These are phyloP conservation scores for Chelonoidis abingdonii DNA, from an alignment of 2,113 vertebrate species.

Conservation along the genomic window DNA sequence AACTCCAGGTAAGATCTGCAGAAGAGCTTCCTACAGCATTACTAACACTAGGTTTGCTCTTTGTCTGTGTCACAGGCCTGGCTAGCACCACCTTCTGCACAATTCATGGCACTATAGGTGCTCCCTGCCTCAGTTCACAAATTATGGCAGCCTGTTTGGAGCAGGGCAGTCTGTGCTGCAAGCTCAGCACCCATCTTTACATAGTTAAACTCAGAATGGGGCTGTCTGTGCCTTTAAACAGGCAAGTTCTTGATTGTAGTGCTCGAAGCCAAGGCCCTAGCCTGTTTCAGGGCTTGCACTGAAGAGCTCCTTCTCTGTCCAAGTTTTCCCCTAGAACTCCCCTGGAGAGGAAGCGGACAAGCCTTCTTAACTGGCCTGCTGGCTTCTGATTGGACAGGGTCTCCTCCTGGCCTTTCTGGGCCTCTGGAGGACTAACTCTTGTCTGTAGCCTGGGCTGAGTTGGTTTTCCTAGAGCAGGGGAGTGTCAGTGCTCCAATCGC, in stretches of 20 bases:
- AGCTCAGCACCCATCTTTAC: background rate
- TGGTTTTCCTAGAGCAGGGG: background rate
- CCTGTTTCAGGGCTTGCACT: background rate
- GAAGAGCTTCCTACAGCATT: background rate
- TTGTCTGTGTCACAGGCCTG: background rate
- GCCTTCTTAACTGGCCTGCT: background rate
- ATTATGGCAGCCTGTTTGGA: background rate
- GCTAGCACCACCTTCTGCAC: background rate
- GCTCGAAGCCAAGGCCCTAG: background rate
- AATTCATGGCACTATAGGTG: too few species aligned
- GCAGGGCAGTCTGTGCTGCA: background rate
- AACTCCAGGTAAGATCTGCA: slow-evolving; percentile 82
- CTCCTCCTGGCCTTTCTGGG: background rate
- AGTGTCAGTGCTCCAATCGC: background rate
- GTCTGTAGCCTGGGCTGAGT: background rate
- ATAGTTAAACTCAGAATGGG: background rate
- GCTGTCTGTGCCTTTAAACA: background rate
- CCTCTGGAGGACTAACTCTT: background rate
- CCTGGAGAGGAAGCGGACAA: background rate
- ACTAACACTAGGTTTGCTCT: background rate
- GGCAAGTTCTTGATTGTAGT: background rate
- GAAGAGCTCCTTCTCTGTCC: background rate
- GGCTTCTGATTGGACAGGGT: background rate
- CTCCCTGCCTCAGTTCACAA: too few species aligned
- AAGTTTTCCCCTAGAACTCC: background rate